Conservation (phyloP, 1,140 invertebrate species). For the Babylonia areolata region DNA sequence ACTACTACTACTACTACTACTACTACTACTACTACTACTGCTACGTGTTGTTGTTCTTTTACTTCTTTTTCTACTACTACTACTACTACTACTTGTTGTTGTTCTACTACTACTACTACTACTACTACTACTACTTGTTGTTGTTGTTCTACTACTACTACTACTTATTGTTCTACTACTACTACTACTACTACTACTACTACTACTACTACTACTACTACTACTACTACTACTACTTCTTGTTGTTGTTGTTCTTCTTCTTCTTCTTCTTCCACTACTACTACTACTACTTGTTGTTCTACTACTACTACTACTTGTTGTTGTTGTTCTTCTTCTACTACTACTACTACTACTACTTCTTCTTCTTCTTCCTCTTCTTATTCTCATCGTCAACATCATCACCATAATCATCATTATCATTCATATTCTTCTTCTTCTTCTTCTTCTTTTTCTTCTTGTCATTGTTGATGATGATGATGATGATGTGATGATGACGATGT, state of each 20-base stretch:
- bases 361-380: background rate
- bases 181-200: constrained; percentile 23
- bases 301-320: constrained; percentile 28
- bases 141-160: constrained; percentile 3
- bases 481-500: constrained; percentile 11
- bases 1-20: constrained; percentile 37
- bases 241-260: constrained; percentile 19
- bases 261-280: constrained; percentile 15
- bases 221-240: constrained; percentile 34
- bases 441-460: no score
- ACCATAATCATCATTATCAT: no score
- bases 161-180: constrained; percentile 4
- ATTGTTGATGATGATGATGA: no score
- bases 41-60: no score
- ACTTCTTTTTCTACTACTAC: no score
- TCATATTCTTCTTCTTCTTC: no score
- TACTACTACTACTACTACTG: constrained; percentile 39
- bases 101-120: constrained; percentile 36
- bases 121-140: constrained; percentile 37
- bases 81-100: constrained; percentile 29
- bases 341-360: constrained; percentile 21
- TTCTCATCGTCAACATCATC: background rate
- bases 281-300: background rate
- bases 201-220: constrained; percentile 37
- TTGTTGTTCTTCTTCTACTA: constrained; percentile 12